These are phyloP conservation scores for Entomyzon cyanotis DNA, from an alignment of 2,113 vertebrate genomes.

Conservation along the genomic window DNA sequence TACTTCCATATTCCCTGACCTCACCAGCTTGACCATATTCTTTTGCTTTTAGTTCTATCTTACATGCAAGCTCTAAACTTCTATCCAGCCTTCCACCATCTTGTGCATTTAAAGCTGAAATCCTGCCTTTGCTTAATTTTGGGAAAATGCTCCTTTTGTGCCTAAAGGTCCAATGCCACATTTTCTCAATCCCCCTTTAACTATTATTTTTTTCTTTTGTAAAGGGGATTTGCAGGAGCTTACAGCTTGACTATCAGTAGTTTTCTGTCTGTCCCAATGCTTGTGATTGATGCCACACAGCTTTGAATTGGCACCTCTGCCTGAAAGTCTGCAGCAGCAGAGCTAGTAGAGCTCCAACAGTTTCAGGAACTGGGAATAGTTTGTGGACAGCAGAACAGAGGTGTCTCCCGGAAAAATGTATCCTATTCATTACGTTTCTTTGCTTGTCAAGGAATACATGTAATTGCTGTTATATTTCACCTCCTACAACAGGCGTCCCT, in stretches of 20 bases:
- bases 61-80: background rate
- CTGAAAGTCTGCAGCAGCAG: background rate
- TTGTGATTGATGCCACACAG: background rate
- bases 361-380: background rate
- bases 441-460: background rate
- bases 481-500: background rate
- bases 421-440: background rate
- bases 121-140: background rate
- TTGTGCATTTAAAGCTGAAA: background rate
- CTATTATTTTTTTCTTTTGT: background rate
- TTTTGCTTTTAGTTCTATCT: background rate
- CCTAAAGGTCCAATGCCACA: background rate
- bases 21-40: background rate
- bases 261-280: background rate
- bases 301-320: background rate
- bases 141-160: background rate
- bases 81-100: background rate
- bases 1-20: background rate
- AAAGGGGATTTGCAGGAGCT: background rate
- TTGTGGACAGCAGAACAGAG: background rate
- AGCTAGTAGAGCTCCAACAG: background rate
- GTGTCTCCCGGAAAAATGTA: background rate
- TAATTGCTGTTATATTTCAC: accelerated
- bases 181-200: background rate
- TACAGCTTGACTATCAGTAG: background rate